Base-by-base conservation (phyloP, 2,113 vertebrate genomes). In the Hystrix cristata region DNA sequence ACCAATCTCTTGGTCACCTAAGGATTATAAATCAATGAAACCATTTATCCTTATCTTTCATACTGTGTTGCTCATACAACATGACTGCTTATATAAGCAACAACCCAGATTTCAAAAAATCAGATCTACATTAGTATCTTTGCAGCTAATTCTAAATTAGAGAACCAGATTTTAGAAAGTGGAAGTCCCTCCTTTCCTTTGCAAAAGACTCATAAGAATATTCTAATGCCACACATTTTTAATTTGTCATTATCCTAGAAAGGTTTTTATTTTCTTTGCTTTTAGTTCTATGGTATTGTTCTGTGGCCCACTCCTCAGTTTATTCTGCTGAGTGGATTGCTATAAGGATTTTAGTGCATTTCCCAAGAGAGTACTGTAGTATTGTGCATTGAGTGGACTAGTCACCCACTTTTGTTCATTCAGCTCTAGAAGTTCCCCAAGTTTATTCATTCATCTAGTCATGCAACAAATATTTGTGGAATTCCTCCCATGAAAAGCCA, bases 381-480 rank as follows among this genome's bases (percentile, higher is more conserved):
- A 15, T 65, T 18, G 4, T 9, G 7, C 25, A 43, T 48, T n/a
- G 14, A 92, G 18, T 43, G 74, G 69, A 29, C n/a, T 16, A 21
- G 25, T 46, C 23, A 27, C 46, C 29, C 12, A 71, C 62, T 59
- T 92, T 72, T 59, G 64, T 94, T 80, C 57, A 23, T 53, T 59
- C 59, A 88, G 82, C 62, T 14, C 18, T 92, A 78, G 87, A 95
- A 87, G 71, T 81, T 89, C 94, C 72, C 88, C 71, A 65, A 71
- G 57, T 53, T 55, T 71, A 46, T 87, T 43, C 43, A 59, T 69
- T 76, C n/a, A 55, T n/a, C 34, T 62, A 48, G 72, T 95, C 85
- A 86, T 38, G 51, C 65, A 91, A 43, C 67, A 92, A 78, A 34
- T 92, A 93, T 79, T 21, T 87, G 43, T 93, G 83, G 83, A 95